Base-by-base conservation (phyloP, 2,797 vertebrate genomes). In the Alcedo quadribrachys region DNA sequence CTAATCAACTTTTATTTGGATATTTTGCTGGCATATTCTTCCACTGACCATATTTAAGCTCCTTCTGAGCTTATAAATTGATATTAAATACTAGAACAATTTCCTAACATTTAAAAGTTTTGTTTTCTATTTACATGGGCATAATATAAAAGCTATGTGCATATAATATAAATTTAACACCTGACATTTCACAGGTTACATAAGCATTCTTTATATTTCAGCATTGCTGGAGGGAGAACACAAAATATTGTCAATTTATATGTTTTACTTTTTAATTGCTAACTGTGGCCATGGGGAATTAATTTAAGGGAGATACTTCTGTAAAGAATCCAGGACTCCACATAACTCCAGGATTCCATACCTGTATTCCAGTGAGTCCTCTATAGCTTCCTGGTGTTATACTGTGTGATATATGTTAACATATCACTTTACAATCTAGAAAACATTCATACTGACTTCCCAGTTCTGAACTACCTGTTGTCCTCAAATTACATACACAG, bases 351-450 rank as follows among this genome's bases (percentile, higher is more conserved):
- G 51, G 43, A 60, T 15, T 83, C 57, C 60, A 87, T 45, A 86
- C 45, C 25, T 92, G 65, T 57, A 45, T 87, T 75, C 28, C 61
- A 81, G 2, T 74, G 51, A 68, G 37, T 54, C 76, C 60, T 75
- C 54, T 85, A 25, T 78, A 79, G 51, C 25, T 94, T 83, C 58
- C 60, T 90, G 62, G 76, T 90, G 79, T 68, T 94, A 89, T 19
- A 60, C 54, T 71, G 58, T 74, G 60, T 89, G 74, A 85, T 93
- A 93, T 43, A 66, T 85, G 82, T 83, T 76, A 93, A 71, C n/a
- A 30, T 87, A 87, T 57, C 84, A 96, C 69, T n/a, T 94, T 74
- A 80, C 71, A 89, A 77, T 75, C 87, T 92, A 91, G 95, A 95
- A 92, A 82, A 68, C 81, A 66, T 73, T 89, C 6, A 2, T 71